Conservation (phyloP, 2,888 invertebrate species). For the Galeruca laticollis region DNA sequence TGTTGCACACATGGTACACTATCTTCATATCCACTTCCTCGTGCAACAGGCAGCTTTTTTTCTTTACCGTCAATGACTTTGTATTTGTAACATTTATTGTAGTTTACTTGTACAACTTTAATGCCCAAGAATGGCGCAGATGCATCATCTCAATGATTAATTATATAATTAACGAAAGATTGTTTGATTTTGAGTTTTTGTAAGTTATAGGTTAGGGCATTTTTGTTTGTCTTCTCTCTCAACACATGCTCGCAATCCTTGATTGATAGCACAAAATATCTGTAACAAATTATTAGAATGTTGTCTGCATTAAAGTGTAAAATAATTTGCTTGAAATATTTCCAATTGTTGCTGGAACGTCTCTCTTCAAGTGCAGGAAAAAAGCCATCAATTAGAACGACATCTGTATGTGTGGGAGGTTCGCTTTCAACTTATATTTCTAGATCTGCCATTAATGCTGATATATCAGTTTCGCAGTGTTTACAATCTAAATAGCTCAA, state of each 20-base stretch:
- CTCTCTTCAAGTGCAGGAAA: conserved; percentile 8
- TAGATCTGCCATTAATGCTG: conserved; percentile 14
- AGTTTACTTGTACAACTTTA: no score
- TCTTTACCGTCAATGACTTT: no score
- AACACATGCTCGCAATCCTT: conserved; percentile 7
- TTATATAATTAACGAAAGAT: no score
- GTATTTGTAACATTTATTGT: no score
- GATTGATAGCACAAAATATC: conserved; percentile 19
- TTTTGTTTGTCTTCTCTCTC: no score
- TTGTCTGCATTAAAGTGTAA: conserved; percentile 8
- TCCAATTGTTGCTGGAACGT: conserved; percentile 23
- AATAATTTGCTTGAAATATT: conserved; percentile 30
- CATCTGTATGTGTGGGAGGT: conserved; percentile 14
- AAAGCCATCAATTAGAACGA: conserved; percentile 25
- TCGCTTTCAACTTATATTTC: not conserved
- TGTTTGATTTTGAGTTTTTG: no score
- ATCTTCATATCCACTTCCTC: no score
- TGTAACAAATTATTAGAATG: conserved; percentile 13
- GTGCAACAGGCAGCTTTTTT: no score
- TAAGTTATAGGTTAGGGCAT: no score
- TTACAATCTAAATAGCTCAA: conserved; percentile 36
- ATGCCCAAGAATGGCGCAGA: no score
- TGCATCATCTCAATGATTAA: no score
- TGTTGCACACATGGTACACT: no score
- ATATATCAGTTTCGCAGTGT: conserved; percentile 31